Percentiles rank a stretch among this genome's conserved stretches.
These are phyloP conservation scores for Callorhinus ursinus DNA, from an alignment of 2,113 vertebrate genomes.

Conservation along the genomic window DNA sequence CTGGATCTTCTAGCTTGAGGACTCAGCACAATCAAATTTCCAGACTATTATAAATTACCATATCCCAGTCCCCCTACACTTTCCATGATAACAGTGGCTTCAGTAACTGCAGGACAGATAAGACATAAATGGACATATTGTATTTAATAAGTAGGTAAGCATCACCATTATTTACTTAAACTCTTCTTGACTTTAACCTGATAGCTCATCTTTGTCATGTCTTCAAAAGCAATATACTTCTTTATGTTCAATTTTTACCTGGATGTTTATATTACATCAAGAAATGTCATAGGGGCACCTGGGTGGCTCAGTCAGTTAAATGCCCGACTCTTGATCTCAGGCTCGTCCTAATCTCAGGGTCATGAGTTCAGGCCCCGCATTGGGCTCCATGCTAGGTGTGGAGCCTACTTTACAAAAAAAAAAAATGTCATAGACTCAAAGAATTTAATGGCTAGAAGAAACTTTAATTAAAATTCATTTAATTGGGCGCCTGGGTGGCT, in stretches of 20 bases:
- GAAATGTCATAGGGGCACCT: background rate
- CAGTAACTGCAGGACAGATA: background rate
- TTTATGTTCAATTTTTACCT: background rate
- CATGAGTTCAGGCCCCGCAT: background rate
- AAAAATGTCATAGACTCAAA: background rate
- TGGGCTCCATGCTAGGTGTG: background rate
- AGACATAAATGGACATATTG: background rate
- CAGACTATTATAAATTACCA: background rate
- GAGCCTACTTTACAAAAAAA: background rate
- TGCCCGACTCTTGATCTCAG: background rate
- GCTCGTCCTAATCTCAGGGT: background rate
- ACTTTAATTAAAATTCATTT: background rate
- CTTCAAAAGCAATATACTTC: background rate
- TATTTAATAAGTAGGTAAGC: background rate
- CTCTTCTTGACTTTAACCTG: background rate
- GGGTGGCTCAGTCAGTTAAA: background rate
- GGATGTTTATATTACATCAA: background rate
- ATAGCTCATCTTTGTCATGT: background rate
- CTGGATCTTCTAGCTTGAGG: background rate
- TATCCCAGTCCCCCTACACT: background rate
- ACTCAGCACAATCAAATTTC: background rate
- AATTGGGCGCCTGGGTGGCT: no score
- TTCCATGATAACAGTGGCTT: background rate
- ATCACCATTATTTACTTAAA: background rate
- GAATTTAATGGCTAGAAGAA: background rate